These are phyloP conservation scores for Falco novaeseelandiae DNA, from an alignment of 2,797 vertebrate species.

Conservation along the genomic window DNA sequence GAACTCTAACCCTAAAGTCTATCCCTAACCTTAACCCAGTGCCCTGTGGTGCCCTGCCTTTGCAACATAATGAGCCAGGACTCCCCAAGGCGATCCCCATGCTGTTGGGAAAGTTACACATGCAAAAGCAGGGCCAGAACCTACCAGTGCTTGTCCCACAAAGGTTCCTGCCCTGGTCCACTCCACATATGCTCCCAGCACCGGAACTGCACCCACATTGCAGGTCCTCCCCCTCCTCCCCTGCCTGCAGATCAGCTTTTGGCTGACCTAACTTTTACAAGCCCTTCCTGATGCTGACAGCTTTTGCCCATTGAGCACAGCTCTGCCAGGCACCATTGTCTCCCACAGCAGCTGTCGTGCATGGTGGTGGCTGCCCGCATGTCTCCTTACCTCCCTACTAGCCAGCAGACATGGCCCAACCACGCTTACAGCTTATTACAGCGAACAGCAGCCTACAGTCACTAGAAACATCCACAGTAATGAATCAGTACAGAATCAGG, in stretches of 20 bases:
- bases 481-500: rapidly evolving
- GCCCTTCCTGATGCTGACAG: not conserved
- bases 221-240: not conserved
- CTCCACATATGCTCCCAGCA: rapidly evolving
- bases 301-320: not conserved
- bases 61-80: not conserved
- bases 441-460: not conserved
- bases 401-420: rapidly evolving
- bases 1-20: not conserved
- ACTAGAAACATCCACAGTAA: not conserved
- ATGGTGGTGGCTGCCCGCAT: rapidly evolving
- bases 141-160: rapidly evolving
- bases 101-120: not conserved
- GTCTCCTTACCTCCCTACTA: not conserved
- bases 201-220: not conserved
- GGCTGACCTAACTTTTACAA: not conserved
- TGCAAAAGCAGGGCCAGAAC: not conserved
- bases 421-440: not conserved
- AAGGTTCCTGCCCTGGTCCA: not conserved
- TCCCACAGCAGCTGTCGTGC: not conserved
- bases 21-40: not conserved
- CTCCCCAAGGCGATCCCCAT: not conserved
- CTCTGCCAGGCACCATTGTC: rapidly evolving
- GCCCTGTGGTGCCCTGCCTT: not conserved
- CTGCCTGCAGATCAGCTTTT: not conserved